phyloP scores from a whole-genome alignment of 2,797 vertebrate species.

The Pogoniulus pusillus region DNA sequence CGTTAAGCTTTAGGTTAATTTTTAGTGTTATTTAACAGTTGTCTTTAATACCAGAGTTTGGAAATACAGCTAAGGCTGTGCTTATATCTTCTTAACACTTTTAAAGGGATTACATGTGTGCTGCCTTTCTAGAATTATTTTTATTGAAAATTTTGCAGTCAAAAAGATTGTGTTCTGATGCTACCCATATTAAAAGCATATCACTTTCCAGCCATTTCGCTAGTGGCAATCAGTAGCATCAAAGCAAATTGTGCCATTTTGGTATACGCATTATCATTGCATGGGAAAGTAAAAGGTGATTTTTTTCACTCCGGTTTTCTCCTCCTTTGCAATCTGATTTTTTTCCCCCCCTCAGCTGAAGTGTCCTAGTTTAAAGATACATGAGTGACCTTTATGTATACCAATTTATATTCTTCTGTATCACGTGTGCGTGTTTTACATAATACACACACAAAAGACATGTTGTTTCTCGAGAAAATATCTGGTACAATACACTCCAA shows the following conservation, averaged over 20 bases:
- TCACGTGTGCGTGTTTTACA: not conserved
- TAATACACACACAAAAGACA: not conserved
- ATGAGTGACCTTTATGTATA: not conserved
- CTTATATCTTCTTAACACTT: conserved; percentile 14
- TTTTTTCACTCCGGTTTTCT: not conserved
- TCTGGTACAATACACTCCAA: not conserved
- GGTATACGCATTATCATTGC: conserved; percentile 23
- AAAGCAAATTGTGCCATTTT: conserved; percentile 11
- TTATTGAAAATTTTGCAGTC: not conserved
- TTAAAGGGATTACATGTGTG: not conserved
- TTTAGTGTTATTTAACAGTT: conserved; percentile 73
- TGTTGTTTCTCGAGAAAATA: not conserved
- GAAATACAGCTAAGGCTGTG: conserved; percentile 47
- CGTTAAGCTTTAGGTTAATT: conserved; percentile 83
- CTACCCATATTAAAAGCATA: not conserved
- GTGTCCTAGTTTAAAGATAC: not conserved
- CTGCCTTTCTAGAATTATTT: not conserved
- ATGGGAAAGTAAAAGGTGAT: conserved; percentile 50
- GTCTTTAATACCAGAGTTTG: conserved; percentile 51
- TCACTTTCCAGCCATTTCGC: conserved; percentile 6
- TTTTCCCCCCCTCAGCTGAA: not conserved
- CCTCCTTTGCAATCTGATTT: not conserved
- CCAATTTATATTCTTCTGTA: not conserved
- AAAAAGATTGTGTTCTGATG: not conserved
- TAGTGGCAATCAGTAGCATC: conserved; percentile 22